These are phyloP conservation scores for Myrmophylax atrothorax DNA, from an alignment of 2,113 vertebrate species.

Conservation along the genomic window DNA sequence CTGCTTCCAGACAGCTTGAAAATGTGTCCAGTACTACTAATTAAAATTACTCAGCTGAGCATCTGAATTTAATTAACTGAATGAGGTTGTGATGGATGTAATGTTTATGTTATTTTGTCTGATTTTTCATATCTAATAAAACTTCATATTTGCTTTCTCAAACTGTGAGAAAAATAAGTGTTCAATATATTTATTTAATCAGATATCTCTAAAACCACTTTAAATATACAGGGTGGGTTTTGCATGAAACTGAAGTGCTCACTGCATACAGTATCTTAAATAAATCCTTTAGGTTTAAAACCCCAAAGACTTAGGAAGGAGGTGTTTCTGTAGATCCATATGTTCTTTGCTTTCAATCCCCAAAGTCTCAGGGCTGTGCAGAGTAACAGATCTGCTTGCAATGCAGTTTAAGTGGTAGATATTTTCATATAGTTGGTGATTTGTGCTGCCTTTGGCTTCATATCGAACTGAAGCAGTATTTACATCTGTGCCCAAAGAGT, in stretches of 20 bases:
- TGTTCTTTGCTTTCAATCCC: neutral
- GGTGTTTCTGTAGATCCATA: neutral
- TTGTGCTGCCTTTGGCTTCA: neutral
- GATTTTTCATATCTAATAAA: constrained; percentile 16
- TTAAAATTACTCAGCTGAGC: constrained; percentile 33
- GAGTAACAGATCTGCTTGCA: neutral
- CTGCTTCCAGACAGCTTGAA: constrained; percentile 21
- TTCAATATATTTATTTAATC: neutral
- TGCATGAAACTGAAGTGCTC: neutral
- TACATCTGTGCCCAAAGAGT: neutral
- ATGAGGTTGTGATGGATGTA: constrained; percentile 10
- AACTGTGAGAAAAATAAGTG: neutral
- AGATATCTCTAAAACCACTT: neutral
- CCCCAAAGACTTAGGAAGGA: neutral
- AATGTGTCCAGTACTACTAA: constrained; percentile 27
- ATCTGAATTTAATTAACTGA: constrained; percentile 55
- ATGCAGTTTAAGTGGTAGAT: neutral
- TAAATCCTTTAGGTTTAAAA: neutral
- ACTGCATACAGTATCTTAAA: neutral
- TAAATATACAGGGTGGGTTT: neutral
- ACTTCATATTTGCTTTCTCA: neutral
- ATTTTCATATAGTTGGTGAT: neutral
- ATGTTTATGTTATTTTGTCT: constrained; percentile 33
- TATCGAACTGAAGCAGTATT: neutral
- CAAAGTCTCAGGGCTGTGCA: neutral